A percentile compares a stretch with the other conserved stretches of the same genome.
These are phyloP conservation scores for Sylvia borin DNA, from an alignment of 2,797 vertebrate genomes.

Conservation along the genomic window DNA sequence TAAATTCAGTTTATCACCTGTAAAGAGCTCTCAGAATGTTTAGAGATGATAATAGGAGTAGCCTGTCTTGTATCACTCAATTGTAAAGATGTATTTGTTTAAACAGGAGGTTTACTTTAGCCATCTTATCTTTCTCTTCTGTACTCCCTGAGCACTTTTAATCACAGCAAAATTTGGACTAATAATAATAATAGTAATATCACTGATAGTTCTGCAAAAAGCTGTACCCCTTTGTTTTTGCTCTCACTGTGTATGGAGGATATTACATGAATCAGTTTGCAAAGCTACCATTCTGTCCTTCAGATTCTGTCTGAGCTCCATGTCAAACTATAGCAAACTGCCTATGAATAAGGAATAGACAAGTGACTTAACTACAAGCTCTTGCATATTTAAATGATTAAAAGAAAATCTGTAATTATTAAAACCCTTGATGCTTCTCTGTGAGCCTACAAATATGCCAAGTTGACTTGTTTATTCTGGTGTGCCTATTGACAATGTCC, in stretches of 20 bases:
- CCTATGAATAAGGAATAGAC: neutral
- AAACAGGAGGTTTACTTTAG: constrained; percentile 13
- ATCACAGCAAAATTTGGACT: constrained; percentile 1
- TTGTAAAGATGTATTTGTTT: constrained; percentile 12
- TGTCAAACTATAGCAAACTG: neutral
- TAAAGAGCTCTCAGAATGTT: neutral
- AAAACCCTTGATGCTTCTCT: neutral
- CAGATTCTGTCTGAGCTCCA: neutral
- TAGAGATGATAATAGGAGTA: neutral
- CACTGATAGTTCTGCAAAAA: neutral
- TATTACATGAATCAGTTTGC: neutral
- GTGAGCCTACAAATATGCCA: neutral
- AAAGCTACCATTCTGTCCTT: neutral
- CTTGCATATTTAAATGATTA: neutral
- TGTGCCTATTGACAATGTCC: neutral
- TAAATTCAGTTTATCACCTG: neutral
- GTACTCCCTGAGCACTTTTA: constrained; percentile 13
- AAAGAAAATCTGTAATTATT: neutral
- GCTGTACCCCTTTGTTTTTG: neutral
- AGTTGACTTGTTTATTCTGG: neutral
- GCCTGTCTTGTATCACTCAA: neutral
- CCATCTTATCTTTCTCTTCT: constrained; percentile 2
- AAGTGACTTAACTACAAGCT: constrained; percentile 3
- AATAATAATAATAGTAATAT: neutral
- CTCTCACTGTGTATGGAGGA: neutral